Conservation (phyloP, 2,797 vertebrate genomes). For the Rhodeus uyekii region DNA sequence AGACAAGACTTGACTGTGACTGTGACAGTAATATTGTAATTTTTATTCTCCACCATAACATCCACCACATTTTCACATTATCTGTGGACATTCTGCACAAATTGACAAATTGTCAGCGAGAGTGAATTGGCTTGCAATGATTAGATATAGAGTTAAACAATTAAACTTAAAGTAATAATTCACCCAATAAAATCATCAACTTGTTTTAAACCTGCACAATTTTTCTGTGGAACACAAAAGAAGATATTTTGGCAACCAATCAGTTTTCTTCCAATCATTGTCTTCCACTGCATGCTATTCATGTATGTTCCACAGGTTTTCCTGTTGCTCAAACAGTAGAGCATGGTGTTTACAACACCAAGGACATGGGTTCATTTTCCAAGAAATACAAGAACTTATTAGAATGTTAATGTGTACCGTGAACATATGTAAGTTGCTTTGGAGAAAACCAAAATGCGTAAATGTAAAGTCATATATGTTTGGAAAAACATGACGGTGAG, state of each 20-base stretch:
- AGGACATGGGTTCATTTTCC: too few species aligned
- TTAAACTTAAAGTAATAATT: not conserved
- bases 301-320: not conserved
- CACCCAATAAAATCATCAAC: not conserved
- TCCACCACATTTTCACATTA: not conserved
- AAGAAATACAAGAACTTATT: too few species aligned
- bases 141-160: not conserved
- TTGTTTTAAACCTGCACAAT: not conserved
- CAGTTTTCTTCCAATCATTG: not conserved
- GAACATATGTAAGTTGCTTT: too few species aligned
- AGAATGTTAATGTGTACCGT: too few species aligned
- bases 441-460: too few species aligned
- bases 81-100: not conserved
- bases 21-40: too few species aligned
- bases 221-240: not conserved
- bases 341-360: too few species aligned
- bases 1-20: too few species aligned
- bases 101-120: not conserved
- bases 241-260: not conserved
- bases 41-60: not conserved
- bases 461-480: not conserved
- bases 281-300: not conserved
- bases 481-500: not conserved
- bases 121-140: not conserved
- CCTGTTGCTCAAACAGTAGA: too few species aligned